Percentiles rank a stretch among this genome's conserved stretches.
phyloP scores from a whole-genome alignment of 64 coral and sea anemone species.

The Acropora tenuis region DNA sequence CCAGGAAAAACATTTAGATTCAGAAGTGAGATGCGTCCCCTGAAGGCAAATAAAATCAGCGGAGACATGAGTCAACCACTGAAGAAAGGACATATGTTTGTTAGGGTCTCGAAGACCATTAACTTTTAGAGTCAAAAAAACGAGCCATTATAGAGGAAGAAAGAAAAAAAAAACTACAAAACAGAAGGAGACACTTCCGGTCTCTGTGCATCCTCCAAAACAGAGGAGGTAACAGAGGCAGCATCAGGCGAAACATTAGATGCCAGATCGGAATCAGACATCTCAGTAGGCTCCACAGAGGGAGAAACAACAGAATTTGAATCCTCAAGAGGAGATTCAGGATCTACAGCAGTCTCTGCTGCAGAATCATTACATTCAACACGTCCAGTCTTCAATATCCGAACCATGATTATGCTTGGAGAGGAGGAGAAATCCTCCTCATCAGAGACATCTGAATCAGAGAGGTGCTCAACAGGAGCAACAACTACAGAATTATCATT shows the following conservation, averaged over 20 bases:
- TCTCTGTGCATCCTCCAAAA: not conserved
- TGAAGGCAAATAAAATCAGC: slow-evolving; percentile 49
- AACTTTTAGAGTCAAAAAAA: slow-evolving; percentile 9
- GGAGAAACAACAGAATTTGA: not conserved
- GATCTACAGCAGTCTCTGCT: not conserved
- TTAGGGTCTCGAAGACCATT: slow-evolving; percentile 22
- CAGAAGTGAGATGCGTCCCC: slow-evolving; percentile 42
- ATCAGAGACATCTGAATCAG: not conserved
- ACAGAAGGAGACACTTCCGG: not conserved
- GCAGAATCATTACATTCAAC: not conserved
- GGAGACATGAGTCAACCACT: slow-evolving; percentile 33
- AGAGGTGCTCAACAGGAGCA: not conserved
- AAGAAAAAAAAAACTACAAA: not conserved
- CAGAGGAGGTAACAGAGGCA: not conserved
- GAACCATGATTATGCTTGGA: not conserved
- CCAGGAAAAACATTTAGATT: slow-evolving; percentile 19
- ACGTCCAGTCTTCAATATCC: not conserved
- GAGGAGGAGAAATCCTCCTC: not conserved
- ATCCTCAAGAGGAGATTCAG: not conserved
- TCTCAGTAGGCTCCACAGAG: not conserved
- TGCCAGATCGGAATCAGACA: not conserved
- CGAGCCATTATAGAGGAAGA: not conserved
- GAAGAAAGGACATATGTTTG: not conserved
- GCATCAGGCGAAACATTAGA: not conserved
- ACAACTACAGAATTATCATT: not conserved